A percentile compares a stretch with the other conserved stretches of the same genome.
Conservation (phyloP, 2,888 invertebrate species). For the Spatulosminthurus flaviceps region DNA sequence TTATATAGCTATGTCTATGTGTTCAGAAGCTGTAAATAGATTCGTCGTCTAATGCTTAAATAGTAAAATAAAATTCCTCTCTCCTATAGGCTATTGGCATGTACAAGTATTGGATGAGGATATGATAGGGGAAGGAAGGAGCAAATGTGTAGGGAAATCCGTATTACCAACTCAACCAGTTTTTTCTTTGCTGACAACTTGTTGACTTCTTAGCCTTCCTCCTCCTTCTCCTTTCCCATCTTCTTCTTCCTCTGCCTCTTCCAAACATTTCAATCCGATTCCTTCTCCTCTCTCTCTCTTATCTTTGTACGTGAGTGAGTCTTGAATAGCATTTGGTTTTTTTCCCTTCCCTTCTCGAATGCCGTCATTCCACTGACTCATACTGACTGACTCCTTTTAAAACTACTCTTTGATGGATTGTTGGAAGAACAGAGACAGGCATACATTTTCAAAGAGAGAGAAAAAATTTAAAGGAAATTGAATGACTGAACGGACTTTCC, state of each 20-base stretch:
- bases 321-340: slow-evolving; percentile 13
- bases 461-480: neutral
- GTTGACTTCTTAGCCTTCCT: slow-evolving; percentile 16
- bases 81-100: too few species aligned
- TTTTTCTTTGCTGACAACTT: slow-evolving; percentile 28
- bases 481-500: neutral
- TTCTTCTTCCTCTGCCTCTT: neutral
- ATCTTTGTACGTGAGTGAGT: slow-evolving; percentile 27
- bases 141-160: neutral
- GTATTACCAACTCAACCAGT: slow-evolving; percentile 3
- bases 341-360: neutral
- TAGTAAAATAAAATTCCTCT: too few species aligned
- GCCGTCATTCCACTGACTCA: neutral
- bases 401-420: slow-evolving; percentile 11
- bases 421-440: neutral
- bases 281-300: slow-evolving; percentile 4
- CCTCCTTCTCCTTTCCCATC: neutral
- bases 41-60: too few species aligned
- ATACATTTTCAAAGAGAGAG: neutral
- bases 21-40: too few species aligned
- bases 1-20: too few species aligned
- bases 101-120: too few species aligned
- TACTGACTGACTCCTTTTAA: neutral
- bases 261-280: slow-evolving; percentile 1
- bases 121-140: neutral